Evolutionary conservation across 2,797 vertebrate genomes (phyloP), one percentile per base, ranked within the genome.

Genomic region (Hippocampus kuda): DNA sequence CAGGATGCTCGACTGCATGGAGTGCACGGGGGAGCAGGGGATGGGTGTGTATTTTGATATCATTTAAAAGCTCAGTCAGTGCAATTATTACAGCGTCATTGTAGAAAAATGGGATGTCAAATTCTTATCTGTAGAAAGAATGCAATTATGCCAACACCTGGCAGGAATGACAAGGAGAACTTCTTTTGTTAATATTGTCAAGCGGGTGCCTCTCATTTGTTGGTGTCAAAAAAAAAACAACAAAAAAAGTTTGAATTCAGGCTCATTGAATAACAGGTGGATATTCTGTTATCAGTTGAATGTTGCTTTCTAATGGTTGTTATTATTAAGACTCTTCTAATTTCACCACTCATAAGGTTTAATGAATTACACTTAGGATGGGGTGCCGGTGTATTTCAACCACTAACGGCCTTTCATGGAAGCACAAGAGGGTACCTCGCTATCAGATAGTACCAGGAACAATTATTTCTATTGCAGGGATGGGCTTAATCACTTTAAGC

Each of bases 11-110:
- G 75, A 82, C 68, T 60, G 74, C 78, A 73, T 65, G 77, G 75
- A 79, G 75, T 69, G 41, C 76, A 65, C 67, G 4, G 34, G 8
- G 72, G 72, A 69, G 68, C 70, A 12, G 65, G 72, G 44, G 71
- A 30, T 74, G 80, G 77, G 16, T 34, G 15, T 38, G 30, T 79
- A 77, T 86, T 87, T 88, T 84, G 73, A 80, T 85, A 84, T 83
- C 77, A 75, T 83, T 87, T 79, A 83, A 84, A 81, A 81, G 74
- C 80, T 83, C 82, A 82, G 75, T 80, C 83, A 75, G 83, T 85
- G 81, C 85, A 89, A 90, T 90, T 88, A 88, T 81, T 85, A 73
- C 79, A 75, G 78, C 87, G 83, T 86, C 83, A 86, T 81, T 85
- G 84, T 85, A 85, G 80, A 83, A 86, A 48, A 89, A 88, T 84